These are phyloP conservation scores for Microtus obscurus DNA, from an alignment of 2,797 vertebrate species.

Conservation along the genomic window DNA sequence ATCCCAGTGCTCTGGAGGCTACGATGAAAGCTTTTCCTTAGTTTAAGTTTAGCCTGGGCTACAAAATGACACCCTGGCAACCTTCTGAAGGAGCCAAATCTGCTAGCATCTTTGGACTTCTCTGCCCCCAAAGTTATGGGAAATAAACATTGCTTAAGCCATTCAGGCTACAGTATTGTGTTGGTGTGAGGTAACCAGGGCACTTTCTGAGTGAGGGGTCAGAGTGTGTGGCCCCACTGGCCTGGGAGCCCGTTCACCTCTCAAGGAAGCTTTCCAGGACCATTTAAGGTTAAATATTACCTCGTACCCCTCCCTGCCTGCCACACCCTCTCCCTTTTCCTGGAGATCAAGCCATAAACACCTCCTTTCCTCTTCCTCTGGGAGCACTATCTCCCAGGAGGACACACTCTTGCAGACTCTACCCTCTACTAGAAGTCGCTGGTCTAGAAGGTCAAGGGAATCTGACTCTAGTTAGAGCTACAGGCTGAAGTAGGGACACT, in stretches of 20 bases:
- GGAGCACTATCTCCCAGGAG: not conserved
- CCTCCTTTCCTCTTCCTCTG: not conserved
- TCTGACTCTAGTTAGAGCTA: not conserved
- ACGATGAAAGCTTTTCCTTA: not conserved
- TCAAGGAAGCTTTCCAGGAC: not conserved
- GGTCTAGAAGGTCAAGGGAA: not conserved
- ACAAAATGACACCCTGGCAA: not conserved
- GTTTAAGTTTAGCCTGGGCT: not conserved
- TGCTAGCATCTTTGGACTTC: not conserved
- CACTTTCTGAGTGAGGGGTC: not conserved
- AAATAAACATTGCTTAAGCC: not conserved
- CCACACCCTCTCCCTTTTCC: not conserved
- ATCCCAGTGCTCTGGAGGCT: not conserved
- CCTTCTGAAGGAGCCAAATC: not conserved
- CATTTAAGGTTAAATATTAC: slow-evolving; percentile 48
- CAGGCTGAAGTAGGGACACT: not conserved
- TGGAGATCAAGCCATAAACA: slow-evolving; percentile 30
- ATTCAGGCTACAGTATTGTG: not conserved
- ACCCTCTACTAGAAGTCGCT: not conserved
- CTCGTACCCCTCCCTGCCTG: not conserved
- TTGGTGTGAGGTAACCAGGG: not conserved
- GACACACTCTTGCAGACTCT: not conserved
- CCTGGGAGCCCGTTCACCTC: not conserved
- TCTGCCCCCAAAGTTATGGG: not conserved
- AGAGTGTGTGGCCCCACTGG: not conserved